These are phyloP conservation scores for Hippocampus kuda DNA, from an alignment of 2,797 vertebrate genomes.

Conservation along the genomic window DNA sequence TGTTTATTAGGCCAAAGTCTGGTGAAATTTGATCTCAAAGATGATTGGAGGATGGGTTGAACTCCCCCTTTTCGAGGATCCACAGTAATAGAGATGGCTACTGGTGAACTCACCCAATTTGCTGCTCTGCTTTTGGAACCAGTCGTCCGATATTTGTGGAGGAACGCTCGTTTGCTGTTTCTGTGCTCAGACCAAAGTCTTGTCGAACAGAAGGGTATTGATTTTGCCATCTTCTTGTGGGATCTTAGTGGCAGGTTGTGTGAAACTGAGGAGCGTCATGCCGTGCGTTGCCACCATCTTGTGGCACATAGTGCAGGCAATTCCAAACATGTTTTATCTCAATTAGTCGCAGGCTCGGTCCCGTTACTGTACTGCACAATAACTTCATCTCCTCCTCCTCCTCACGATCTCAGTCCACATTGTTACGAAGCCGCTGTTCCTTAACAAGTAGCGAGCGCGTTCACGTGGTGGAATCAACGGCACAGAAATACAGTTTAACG, in stretches of 20 bases:
- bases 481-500: conserved; percentile 2
- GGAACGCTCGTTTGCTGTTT: too few relatives aligned
- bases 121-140: too few relatives aligned
- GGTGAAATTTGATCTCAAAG: not conserved
- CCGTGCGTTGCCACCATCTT: not conserved
- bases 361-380: not conserved
- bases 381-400: conserved; percentile 1
- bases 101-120: too few relatives aligned
- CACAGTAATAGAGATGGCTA: too few relatives aligned
- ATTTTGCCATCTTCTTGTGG: too few relatives aligned
- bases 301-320: not conserved
- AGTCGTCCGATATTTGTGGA: too few relatives aligned
- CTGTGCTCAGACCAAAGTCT: too few relatives aligned
- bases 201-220: too few relatives aligned
- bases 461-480: conserved; percentile 29
- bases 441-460: conserved; percentile 29
- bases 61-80: too few relatives aligned
- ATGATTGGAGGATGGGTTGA: too few relatives aligned
- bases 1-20: not conserved
- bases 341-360: not conserved
- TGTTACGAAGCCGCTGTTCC: conserved; percentile 14
- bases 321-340: not conserved
- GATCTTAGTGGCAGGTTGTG: too few relatives aligned
- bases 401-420: conserved; percentile 11
- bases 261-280: not conserved